Conservation (phyloP, 2,797 vertebrate genomes). For the Rhodeus uyekii region DNA sequence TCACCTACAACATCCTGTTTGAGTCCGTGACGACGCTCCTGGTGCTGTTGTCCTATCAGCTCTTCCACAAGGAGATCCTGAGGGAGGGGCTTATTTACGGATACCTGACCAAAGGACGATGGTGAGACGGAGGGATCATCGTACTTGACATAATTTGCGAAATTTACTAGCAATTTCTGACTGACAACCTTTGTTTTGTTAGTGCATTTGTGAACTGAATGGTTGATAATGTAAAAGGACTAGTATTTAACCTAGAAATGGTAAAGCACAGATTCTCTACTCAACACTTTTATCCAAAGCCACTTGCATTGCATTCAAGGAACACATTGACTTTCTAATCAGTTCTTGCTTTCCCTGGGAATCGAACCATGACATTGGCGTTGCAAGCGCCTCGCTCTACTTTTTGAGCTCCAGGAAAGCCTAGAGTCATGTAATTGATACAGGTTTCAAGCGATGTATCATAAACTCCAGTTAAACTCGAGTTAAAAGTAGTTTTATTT, state of each 20-base stretch:
- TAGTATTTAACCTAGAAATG: background rate
- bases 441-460: background rate
- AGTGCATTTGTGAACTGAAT: background rate
- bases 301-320: no score
- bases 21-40: conserved; percentile 93
- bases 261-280: background rate
- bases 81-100: conserved; percentile 87
- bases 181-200: background rate
- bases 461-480: conserved; percentile 6
- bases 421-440: background rate
- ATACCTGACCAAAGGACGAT: conserved; percentile 89
- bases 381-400: no score
- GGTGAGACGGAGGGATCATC: conserved; percentile 74
- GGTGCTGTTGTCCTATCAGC: conserved; percentile 94
- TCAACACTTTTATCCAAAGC: no score
- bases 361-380: no score
- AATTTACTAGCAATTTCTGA: background rate
- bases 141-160: background rate
- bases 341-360: no score
- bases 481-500: conserved; percentile 28
- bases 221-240: background rate
- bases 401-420: no score
- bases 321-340: no score
- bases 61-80: conserved; percentile 94
- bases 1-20: conserved; percentile 95